Base-by-base conservation (phyloP, 2,888 invertebrate species). In the Hypomecis atomaria region DNA sequence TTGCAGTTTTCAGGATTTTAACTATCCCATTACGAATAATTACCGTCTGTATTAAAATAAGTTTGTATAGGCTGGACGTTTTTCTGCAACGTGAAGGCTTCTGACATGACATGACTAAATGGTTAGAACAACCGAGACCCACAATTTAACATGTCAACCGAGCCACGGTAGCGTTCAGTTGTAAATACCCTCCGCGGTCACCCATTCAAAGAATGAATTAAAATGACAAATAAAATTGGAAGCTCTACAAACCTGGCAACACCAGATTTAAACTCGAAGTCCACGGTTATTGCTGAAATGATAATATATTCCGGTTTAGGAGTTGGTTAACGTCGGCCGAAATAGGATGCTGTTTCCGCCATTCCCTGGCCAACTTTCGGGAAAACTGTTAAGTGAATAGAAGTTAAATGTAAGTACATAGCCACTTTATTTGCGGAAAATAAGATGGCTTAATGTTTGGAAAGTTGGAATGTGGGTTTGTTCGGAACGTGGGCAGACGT, bases 271-370 rank as follows among this genome's bases (percentile, higher is more conserved):
- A 72, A 67, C 72, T 69, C 58, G 48, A 54, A 68, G 70, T 64
- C 67, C 66, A 63, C 68, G 63, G 72, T 71, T 71, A 72, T 70
- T 58, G 69, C 68, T 65, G 55, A 67, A 72, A 72, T 71, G 71
- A 68, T 72, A 72, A 68, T 72, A 72, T 67, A 71, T 72, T 71
- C 66, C 64, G 65, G 65, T 69, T 67, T 66, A 71, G 64, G 65
- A 65, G 60, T 60, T 54, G 64, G 60, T 59, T 67, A 59, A 60
- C 63, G 68, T 60, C 63, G 54, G 59, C 49, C 58, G 70, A 58
- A 68, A 70, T 66, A 70, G 70, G 67, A 66, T 58, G 64, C 66
- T 57, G 62, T 62, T 63, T 68, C 63, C 66, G 61, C 48, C 65
- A 63, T 68, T 71, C 63, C 54, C 57, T 40, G 60, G 53, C 56